Conservation (phyloP, 2,888 invertebrate genomes). For the Limnephilus lunatus region DNA sequence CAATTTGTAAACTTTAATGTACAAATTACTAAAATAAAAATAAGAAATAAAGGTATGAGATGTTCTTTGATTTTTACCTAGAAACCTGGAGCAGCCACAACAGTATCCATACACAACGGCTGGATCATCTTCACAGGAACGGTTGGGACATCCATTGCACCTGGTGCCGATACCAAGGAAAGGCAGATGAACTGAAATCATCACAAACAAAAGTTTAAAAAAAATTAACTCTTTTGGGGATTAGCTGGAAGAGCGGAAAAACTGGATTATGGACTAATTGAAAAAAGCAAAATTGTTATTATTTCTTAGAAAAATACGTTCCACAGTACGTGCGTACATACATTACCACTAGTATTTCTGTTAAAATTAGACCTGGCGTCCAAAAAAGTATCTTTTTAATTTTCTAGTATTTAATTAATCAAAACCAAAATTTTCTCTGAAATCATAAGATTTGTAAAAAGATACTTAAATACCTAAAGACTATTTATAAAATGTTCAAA, state of each 20-base stretch:
- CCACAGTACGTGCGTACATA: too few relatives aligned
- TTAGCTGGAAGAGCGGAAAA: background rate
- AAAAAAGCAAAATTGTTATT: background rate
- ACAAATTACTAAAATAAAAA: too few relatives aligned
- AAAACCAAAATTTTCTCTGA: too few relatives aligned
- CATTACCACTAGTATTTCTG: too few relatives aligned
- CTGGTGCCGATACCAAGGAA: constrained; percentile 76
- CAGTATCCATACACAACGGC: constrained; percentile 81
- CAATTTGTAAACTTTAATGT: too few relatives aligned
- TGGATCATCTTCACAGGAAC: constrained; percentile 79
- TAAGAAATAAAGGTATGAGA: constrained; percentile 44
- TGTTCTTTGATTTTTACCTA: constrained; percentile 71
- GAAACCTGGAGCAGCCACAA: constrained; percentile 79
- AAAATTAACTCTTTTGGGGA: background rate
- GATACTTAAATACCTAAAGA: too few relatives aligned
- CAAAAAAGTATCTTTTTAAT: too few relatives aligned
- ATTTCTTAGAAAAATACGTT: too few relatives aligned
- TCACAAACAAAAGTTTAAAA: background rate
- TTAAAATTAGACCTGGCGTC: too few relatives aligned
- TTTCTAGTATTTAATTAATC: too few relatives aligned
- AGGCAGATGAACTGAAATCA: constrained; percentile 70
- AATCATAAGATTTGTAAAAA: too few relatives aligned
- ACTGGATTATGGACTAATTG: background rate
- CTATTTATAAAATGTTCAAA: too few relatives aligned
- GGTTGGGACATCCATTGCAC: constrained; percentile 79